Evolutionary conservation across 2,797 vertebrate genomes (phyloP).

Genomic region (Hydrocynus forskahlii): DNA sequence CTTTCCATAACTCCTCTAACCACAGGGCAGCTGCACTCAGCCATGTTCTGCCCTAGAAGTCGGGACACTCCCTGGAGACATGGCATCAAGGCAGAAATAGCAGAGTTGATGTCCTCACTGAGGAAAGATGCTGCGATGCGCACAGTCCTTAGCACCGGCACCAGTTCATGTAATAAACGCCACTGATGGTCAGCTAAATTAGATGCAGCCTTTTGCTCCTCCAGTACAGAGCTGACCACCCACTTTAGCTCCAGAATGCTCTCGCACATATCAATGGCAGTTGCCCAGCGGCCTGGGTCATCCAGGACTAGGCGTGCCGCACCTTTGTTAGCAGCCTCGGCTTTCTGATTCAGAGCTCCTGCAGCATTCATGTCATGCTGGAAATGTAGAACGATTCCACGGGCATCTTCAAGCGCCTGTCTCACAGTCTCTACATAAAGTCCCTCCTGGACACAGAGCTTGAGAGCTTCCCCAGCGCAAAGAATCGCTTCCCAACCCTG

Average conservation of each 20-base stretch:
- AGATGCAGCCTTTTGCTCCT: conserved; percentile 64
- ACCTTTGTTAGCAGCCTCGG: conserved; percentile 69
- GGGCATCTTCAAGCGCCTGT: conserved; percentile 63
- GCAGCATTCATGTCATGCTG: conserved; percentile 66
- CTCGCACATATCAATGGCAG: conserved; percentile 74
- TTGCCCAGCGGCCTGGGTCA: conserved; percentile 67
- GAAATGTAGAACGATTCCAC: conserved; percentile 67
- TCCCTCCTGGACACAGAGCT: conserved; percentile 67
- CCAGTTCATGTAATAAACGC: conserved; percentile 75
- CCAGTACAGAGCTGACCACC: conserved; percentile 72
- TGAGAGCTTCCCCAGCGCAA: conserved; percentile 68
- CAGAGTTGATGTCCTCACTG: conserved; percentile 71
- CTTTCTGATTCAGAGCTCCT: conserved; percentile 64
- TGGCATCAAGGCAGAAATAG: conserved; percentile 72
- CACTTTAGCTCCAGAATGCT: conserved; percentile 73
- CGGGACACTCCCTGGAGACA: conserved; percentile 70
- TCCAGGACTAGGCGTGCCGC: conserved; percentile 61
- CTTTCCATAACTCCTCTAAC: conserved; percentile 62
- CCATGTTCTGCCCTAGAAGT: conserved; percentile 64
- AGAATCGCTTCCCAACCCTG: conserved; percentile 65
- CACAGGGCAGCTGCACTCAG: conserved; percentile 60
- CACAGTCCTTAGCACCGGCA: conserved; percentile 67
- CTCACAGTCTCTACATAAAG: conserved; percentile 66
- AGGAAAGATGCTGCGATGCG: conserved; percentile 72
- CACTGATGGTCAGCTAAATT: conserved; percentile 74